Conservation (phyloP, 1,140 invertebrate genomes). For the Micrasema minimum region DNA sequence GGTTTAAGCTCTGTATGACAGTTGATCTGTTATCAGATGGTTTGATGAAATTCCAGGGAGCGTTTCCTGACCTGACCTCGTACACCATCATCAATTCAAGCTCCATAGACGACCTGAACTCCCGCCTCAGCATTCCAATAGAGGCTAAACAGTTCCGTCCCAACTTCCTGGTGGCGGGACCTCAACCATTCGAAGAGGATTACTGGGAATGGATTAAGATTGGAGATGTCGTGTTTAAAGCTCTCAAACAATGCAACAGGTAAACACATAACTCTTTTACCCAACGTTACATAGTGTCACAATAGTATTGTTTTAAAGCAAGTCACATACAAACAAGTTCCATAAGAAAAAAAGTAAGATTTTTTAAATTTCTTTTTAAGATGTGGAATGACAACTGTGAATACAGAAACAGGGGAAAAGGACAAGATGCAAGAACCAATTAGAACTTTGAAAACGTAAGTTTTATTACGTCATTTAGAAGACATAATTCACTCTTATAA, state of each 20-base stretch:
- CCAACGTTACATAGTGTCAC: no score
- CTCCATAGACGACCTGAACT: constrained; percentile 70
- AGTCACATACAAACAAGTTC: no score
- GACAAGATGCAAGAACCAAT: constrained; percentile 64
- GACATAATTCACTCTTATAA: background rate
- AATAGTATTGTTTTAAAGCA: no score
- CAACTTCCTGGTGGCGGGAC: constrained; percentile 72
- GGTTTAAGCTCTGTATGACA: no score
- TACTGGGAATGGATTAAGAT: constrained; percentile 73
- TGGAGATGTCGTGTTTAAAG: constrained; percentile 67
- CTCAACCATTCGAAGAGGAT: constrained; percentile 70
- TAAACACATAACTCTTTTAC: no score
- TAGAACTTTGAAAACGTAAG: constrained; percentile 59
- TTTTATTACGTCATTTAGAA: constrained; percentile 11
- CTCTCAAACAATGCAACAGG: constrained; percentile 70
- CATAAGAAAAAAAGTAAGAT: no score
- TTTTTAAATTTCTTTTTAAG: no score
- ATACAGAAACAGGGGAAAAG: constrained; percentile 66
- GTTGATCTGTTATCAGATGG: no score
- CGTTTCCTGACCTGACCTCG: constrained; percentile 66
- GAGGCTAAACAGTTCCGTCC: constrained; percentile 68
- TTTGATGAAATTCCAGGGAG: constrained; percentile 66
- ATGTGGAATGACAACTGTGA: constrained; percentile 68
- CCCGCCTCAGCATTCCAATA: constrained; percentile 62
- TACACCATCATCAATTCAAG: constrained; percentile 68